A percentile compares a stretch with the other conserved stretches of the same genome.
Evolutionary conservation across 2,888 invertebrate species (phyloP).

Genomic region (Drosophila formosana): DNA sequence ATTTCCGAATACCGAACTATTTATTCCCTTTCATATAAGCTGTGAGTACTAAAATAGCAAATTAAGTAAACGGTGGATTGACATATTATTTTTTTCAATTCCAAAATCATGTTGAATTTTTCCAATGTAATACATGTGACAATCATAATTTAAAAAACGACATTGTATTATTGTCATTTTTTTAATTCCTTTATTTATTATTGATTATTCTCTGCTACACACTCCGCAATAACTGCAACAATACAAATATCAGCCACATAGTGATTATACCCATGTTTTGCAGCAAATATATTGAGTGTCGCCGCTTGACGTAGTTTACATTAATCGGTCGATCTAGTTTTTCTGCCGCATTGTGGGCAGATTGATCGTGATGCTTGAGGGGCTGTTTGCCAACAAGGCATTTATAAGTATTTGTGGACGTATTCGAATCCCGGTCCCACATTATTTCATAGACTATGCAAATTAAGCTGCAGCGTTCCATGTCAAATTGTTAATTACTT

Average conservation of each 20-base stretch:
- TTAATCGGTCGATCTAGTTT: conserved; percentile 37
- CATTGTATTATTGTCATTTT: no score
- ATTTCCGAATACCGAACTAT: background rate
- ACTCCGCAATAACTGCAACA: background rate
- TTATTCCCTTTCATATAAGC: background rate
- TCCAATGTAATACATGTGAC: no score
- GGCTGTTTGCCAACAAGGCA: conserved; percentile 18
- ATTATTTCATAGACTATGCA: conserved; percentile 45
- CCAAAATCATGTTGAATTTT: no score
- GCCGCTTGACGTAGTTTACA: conserved; percentile 39
- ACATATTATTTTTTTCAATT: no score
- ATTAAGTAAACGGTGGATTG: no score
- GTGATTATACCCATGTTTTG: background rate
- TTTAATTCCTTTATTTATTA: no score
- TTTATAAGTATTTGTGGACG: conserved; percentile 4
- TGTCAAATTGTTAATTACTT: conserved; percentile 58
- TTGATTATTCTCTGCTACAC: no score
- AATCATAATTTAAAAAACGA: no score
- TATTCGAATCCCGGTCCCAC: conserved; percentile 1
- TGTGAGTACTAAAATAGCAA: no score
- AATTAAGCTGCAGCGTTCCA: conserved; percentile 58
- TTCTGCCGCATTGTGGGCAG: conserved; percentile 21
- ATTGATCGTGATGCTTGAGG: conserved; percentile 25
- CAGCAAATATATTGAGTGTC: conserved; percentile 8
- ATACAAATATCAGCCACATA: background rate